A percentile compares a stretch with the other conserved stretches of the same genome.
These are phyloP conservation scores for Diplodus sargus DNA, from an alignment of 2,797 vertebrate genomes.

Conservation along the genomic window DNA sequence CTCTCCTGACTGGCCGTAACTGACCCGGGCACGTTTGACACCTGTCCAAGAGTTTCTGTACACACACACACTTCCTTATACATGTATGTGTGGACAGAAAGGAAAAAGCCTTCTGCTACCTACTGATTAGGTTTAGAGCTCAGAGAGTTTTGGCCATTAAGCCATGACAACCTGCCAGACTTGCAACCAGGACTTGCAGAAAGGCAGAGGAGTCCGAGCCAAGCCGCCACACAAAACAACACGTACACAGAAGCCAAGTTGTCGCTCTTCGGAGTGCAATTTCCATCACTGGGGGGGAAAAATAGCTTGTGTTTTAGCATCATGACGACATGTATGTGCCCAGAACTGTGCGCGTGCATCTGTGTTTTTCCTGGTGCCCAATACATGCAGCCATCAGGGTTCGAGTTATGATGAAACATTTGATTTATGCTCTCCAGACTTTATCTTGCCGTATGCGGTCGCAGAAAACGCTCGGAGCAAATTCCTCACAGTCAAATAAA, in stretches of 20 bases:
- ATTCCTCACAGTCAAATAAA: constrained; percentile 74
- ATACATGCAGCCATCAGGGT: not conserved
- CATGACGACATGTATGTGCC: constrained; percentile 5
- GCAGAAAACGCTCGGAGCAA: constrained; percentile 56
- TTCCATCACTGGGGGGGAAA: constrained; percentile 1
- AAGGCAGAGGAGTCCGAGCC: constrained; percentile 18
- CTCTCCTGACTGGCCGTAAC: constrained; percentile 56
- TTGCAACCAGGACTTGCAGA: constrained; percentile 34
- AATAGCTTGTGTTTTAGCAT: constrained; percentile 14
- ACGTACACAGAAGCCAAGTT: constrained; percentile 13
- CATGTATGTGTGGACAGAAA: constrained; percentile 25
- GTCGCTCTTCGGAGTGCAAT: not conserved
- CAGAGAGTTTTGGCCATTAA: constrained; percentile 32
- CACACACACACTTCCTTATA: constrained; percentile 10
- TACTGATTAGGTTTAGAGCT: constrained; percentile 51
- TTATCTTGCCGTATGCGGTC: constrained; percentile 49
- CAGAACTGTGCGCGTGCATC: not conserved
- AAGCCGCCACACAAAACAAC: constrained; percentile 24
- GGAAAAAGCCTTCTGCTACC: constrained; percentile 36
- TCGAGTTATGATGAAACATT: constrained; percentile 38
- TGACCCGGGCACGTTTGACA: constrained; percentile 53
- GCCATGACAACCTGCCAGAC: constrained; percentile 49
- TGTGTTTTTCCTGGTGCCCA: not conserved
- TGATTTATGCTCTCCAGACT: constrained; percentile 70
- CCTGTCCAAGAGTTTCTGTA: constrained; percentile 47